These are phyloP conservation scores for Neria commutata DNA, from an alignment of 2,888 invertebrate genomes.

Conservation along the genomic window DNA sequence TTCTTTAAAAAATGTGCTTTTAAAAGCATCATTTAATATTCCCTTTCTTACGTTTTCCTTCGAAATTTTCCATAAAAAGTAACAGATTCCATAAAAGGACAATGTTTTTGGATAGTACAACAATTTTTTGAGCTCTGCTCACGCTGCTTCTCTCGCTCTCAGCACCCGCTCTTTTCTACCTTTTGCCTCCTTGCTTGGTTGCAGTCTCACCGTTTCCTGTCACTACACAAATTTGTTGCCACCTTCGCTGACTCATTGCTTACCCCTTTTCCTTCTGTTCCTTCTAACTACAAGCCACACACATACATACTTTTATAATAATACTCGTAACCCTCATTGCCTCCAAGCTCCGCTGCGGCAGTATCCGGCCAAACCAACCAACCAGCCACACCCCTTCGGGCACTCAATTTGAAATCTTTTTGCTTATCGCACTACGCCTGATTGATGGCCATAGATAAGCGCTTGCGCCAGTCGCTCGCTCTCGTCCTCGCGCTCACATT, in stretches of 20 bases:
- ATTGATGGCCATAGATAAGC: constrained; percentile 63
- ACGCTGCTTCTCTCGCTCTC: background rate
- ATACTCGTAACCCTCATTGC: no score
- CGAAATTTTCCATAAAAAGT: no score
- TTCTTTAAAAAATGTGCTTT: no score
- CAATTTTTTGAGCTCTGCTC: no score
- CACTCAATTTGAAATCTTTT: constrained; percentile 62
- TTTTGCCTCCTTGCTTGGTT: background rate
- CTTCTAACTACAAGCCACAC: no score
- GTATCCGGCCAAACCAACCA: constrained; percentile 10
- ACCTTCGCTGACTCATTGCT: constrained; percentile 17
- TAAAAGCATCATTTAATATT: no score
- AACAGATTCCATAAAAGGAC: no score
- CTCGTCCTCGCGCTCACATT: background rate
- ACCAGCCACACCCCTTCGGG: constrained; percentile 23
- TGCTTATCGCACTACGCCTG: constrained; percentile 62
- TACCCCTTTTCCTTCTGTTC: background rate
- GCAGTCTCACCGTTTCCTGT: background rate
- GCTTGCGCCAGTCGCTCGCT: constrained; percentile 43
- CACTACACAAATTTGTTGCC: background rate
- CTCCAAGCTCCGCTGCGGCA: constrained; percentile 12
- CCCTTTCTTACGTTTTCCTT: no score
- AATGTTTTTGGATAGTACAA: no score
- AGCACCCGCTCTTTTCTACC: background rate
- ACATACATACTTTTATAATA: no score